Evolutionary conservation across 35 echinoderm and acorn worm species (phyloP), one percentile per base, ranked within the genome.

Genomic region (Heliocidaris tuberculata): DNA sequence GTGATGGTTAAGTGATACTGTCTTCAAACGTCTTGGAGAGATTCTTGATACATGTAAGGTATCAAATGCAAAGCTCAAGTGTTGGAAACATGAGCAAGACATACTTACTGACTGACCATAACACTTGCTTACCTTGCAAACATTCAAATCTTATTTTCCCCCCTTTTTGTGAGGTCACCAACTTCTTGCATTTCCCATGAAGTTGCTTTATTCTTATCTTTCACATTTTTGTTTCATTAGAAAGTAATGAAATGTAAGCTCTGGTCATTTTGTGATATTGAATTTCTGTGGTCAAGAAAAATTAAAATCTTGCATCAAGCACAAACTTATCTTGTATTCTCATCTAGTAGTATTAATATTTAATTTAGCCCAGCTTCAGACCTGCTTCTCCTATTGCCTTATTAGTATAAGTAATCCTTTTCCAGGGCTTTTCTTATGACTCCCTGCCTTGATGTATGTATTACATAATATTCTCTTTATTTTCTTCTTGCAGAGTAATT

Each of bases 11-110:
- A 17, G 27, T 78, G 65, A 78, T 78, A 78, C 65, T 21, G 27
- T 78, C 65, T 78, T 78, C 65, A 27, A 78, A 78, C 65, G 65
- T 78, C 65, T 78, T 78, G 65, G 65, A 78, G 65, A 78, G 65
- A 78, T 78, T 78, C 65, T 78, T 78, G 65, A 78, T 78, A 78
- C 65, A 7, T n/a, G 0, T 78, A 4, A 78, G 21, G 65, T 78
- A 78, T 78, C 65, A 78, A 78, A 78, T 78, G 21, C 21, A 78
- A 78, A 78, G 65, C 27, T 78, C 65, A 78, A 78, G 65, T 78
- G 65, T 78, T 78, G 17, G 60, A 21, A 29, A 78, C 65, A 6
- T 78, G 65, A 78, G 65, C 0, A 78, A 78, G 21, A 78, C 27
- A 78, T 78, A 78, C n/a, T n/a, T n/a, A n/a, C 65, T 78, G 19